Evolutionary conservation across 2,888 invertebrate species (phyloP).

Genomic region (Lasioglossum marginatum): DNA sequence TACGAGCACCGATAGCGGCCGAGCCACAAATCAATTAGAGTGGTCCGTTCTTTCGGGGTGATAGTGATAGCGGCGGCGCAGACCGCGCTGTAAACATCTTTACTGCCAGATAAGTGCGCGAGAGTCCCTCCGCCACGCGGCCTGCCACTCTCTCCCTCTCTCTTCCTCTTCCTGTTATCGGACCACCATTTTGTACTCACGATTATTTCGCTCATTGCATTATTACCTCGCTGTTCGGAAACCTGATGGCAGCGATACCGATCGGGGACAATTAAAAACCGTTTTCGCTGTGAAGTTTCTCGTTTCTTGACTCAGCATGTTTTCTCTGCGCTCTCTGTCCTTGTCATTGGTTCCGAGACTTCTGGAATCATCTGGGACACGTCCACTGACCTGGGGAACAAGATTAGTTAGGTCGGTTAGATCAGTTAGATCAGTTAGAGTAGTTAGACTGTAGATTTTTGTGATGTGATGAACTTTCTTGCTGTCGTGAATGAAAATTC

Average conservation of each 20-base stretch:
- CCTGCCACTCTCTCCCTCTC: slow-evolving; percentile 11
- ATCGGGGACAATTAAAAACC: not conserved
- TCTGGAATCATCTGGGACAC: not conserved
- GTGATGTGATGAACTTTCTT: too few relatives aligned
- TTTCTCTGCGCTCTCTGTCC: not conserved
- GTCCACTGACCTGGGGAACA: not conserved
- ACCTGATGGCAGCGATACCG: not conserved
- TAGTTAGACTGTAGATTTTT: not conserved
- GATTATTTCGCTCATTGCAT: slow-evolving; percentile 78
- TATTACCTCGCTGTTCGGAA: slow-evolving; percentile 57
- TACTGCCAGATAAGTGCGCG: slow-evolving; percentile 81
- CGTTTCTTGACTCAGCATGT: not conserved
- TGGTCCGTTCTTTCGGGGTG: slow-evolving; percentile 75
- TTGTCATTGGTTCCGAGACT: not conserved
- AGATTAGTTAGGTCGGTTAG: not conserved
- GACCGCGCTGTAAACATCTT: slow-evolving; percentile 82
- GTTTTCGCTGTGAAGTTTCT: not conserved
- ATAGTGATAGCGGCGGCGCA: slow-evolving; percentile 80
- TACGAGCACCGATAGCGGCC: slow-evolving; percentile 79
- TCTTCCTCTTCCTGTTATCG: slow-evolving; percentile 68
- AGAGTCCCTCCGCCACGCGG: slow-evolving; percentile 53
- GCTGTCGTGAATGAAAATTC: not conserved
- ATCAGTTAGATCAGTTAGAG: not conserved
- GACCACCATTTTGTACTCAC: slow-evolving; percentile 79
- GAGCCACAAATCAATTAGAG: slow-evolving; percentile 83